These are phyloP conservation scores for Macaria liturata DNA, from an alignment of 2,888 invertebrate species.

Conservation along the genomic window DNA sequence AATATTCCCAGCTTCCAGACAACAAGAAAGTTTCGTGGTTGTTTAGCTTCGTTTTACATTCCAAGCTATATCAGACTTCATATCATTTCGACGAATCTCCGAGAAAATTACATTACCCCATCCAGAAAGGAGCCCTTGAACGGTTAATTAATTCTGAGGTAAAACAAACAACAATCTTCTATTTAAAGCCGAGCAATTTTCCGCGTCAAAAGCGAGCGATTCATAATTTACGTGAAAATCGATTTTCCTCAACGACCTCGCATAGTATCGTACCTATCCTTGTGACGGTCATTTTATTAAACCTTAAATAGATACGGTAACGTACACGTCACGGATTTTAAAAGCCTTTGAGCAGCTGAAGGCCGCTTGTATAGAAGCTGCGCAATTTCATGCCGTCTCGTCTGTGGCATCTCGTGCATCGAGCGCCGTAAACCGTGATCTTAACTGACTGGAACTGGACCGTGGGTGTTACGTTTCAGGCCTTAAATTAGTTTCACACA, in stretches of 20 bases:
- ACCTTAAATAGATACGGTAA: constrained; percentile 16
- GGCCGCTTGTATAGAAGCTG: constrained; percentile 24
- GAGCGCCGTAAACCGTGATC: constrained; percentile 16
- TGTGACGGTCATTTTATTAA: constrained; percentile 16
- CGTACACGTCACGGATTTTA: constrained; percentile 21
- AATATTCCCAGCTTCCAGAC: neutral
- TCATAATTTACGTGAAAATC: constrained; percentile 23
- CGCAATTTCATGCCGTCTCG: constrained; percentile 25
- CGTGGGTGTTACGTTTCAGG: constrained; percentile 15
- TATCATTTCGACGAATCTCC: no score
- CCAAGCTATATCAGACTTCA: no score
- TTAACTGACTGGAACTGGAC: constrained; percentile 16
- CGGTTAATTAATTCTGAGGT: neutral
- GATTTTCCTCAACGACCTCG: constrained; percentile 22
- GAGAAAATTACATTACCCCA: no score
- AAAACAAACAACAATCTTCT: neutral
- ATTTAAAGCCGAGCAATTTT: constrained; percentile 9
- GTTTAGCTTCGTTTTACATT: no score
- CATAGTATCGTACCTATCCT: constrained; percentile 11
- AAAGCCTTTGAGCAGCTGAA: constrained; percentile 25
- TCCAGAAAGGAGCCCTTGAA: neutral
- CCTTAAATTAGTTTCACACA: constrained; percentile 15
- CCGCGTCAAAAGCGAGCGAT: constrained; percentile 12
- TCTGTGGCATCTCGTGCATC: constrained; percentile 22
- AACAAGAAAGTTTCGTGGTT: no score